Base-by-base conservation (phyloP, 30 jellyfish, hydroid and myxozoan species). In the Aurelia aurita complex sp. Pacific region DNA sequence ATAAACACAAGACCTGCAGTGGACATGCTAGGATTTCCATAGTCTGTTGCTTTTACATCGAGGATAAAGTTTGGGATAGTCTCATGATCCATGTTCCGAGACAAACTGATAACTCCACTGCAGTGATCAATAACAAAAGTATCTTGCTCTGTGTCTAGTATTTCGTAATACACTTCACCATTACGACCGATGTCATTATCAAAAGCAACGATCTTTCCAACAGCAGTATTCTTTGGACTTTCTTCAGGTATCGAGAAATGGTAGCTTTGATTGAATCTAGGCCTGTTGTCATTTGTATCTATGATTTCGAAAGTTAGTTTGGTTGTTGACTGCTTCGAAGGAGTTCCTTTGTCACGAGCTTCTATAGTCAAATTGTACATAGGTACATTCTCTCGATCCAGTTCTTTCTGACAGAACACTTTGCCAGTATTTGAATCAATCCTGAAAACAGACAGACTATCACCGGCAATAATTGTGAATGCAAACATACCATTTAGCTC, bases 221-320 rank as follows among this genome's bases (percentile, higher is more conserved):
- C 90, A 35, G 63, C 19, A 4, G 83, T 77, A 55, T 86, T 68
- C 17, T 6, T n/a, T 62, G 88, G 91, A 23, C 70, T 78, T 69
- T 62, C 61, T 32, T 85, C 96, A 10, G 32, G 23, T 3, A 85
- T 43, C 11, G 78, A 66, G 73, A 91, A 91, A 1, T 86, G 29
- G 66, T 85, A 87, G 3, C 79, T 70, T 29, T 72, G 81, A 59
- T 70, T 70, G 62, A 87, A 92, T 15, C 61, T 63, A 17, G 98
- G 98, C 35, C 11, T 46, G 69, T 92, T 92, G 76, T 92, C 98
- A 71, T 92, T 92, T 10, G 38, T 73, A 83, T 92, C 98, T 32
- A 63, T 55, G 51, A 92, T 83, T 19, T 50, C 67, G 9, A 92
- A 60, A 2, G 14, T 76, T 32, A 87, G 68, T 33, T 70, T 42